Evolutionary conservation across 2,113 vertebrate species (phyloP).

Genomic region (Strigops habroptila): DNA sequence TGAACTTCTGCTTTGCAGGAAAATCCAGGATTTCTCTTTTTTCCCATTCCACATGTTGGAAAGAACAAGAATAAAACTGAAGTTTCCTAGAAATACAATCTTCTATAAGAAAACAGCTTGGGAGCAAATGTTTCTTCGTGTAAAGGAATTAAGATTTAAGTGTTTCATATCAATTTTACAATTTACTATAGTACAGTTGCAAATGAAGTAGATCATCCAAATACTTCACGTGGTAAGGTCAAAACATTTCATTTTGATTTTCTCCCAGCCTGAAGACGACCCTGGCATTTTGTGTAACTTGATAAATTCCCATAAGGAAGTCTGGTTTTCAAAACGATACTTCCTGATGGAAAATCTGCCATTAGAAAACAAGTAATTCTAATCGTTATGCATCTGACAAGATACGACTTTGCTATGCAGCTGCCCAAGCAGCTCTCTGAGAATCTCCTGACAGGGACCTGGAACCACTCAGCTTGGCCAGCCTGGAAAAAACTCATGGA

Average conservation of each 20-base stretch:
- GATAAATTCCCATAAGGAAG: not conserved
- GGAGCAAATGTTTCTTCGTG: not conserved
- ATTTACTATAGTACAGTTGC: not conserved
- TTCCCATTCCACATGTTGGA: not conserved
- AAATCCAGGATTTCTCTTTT: not conserved
- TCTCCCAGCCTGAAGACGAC: not conserved
- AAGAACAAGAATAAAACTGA: not conserved
- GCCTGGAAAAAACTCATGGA: not conserved
- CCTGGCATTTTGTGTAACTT: not conserved
- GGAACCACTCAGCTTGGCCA: not conserved
- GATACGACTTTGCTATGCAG: not conserved
- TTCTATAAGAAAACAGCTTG: not conserved
- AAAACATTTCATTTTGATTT: conserved; percentile 39
- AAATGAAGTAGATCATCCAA: conserved; percentile 10
- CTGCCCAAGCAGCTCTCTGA: not conserved
- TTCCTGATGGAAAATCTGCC: conserved; percentile 8
- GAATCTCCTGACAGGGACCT: not conserved
- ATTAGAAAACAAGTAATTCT: not conserved
- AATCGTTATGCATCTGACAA: not conserved
- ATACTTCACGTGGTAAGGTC: not conserved
- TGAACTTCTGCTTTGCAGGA: not conserved
- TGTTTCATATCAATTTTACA: not conserved
- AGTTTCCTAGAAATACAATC: not conserved
- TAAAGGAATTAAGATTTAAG: not conserved
- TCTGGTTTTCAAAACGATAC: not conserved